These are phyloP conservation scores for Diarsia brunnea DNA, from an alignment of 2,888 invertebrate genomes.

Conservation along the genomic window DNA sequence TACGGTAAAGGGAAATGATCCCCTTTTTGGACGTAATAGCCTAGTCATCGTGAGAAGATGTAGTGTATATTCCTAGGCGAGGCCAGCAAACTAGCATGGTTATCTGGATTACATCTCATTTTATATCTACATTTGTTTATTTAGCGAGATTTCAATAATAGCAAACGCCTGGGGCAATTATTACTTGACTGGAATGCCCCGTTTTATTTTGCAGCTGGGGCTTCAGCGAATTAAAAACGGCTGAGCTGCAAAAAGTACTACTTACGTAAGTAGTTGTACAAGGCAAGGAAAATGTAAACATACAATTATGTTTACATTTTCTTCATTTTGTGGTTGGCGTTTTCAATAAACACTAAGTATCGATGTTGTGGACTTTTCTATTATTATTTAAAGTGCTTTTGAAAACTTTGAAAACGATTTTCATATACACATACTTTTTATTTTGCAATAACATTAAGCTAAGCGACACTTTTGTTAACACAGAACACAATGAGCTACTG, in stretches of 20 bases:
- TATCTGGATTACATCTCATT: conserved; percentile 52
- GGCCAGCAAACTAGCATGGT: not conserved
- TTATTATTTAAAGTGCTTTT: conserved; percentile 2
- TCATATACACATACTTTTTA: conserved; percentile 4
- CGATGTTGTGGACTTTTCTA: conserved; percentile 2
- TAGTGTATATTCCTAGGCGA: conserved; percentile 22
- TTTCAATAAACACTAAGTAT: conserved; percentile 8
- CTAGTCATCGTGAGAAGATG: conserved; percentile 8
- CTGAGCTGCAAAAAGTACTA: not conserved
- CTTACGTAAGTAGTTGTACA: conserved; percentile 1
- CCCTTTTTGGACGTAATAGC: conserved; percentile 4
- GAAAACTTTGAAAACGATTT: conserved; percentile 1
- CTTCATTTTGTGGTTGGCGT: not conserved
- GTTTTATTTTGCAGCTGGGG: conserved; percentile 28
- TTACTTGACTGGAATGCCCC: conserved; percentile 22
- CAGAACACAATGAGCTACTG: not conserved
- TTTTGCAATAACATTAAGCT: conserved; percentile 1
- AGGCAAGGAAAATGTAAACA: too few species aligned
- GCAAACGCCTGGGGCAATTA: conserved; percentile 36
- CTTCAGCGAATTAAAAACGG: conserved; percentile 27
- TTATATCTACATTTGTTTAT: conserved; percentile 45
- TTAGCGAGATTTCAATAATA: conserved; percentile 18
- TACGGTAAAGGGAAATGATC: not conserved
- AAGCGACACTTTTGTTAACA: not conserved
- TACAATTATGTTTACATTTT: not conserved